Evolutionary conservation across 2,888 invertebrate genomes (phyloP).

Genomic region (Resseliella maxima): DNA sequence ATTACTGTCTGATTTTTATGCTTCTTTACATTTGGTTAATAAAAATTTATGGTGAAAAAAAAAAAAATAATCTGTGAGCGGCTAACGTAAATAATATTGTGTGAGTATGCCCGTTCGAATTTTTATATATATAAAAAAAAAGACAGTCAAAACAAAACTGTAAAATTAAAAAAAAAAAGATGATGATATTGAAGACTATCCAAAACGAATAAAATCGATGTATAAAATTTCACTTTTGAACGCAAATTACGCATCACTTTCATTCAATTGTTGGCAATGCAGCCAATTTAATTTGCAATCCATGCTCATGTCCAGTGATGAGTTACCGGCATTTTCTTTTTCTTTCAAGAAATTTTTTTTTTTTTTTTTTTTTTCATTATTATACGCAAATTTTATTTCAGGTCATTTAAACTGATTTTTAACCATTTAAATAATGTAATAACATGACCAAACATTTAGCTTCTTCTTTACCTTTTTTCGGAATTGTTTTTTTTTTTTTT

Average conservation of each 20-base stretch:
- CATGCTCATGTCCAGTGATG: neutral
- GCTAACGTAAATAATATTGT: neutral
- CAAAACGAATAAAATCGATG: slow-evolving; percentile 1
- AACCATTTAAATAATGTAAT: neutral
- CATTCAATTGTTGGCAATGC: neutral
- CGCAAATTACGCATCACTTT: neutral
- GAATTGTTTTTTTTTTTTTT: too few relatives aligned
- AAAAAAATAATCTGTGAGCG: neutral
- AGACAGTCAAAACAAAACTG: too few relatives aligned
- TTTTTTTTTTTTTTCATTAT: neutral
- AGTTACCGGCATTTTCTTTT: neutral
- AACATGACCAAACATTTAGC: neutral
- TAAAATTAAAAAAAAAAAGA: neutral
- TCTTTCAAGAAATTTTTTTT: neutral
- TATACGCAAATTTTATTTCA: too few relatives aligned
- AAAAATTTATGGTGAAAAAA: neutral
- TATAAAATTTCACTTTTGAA: slow-evolving; percentile 25
- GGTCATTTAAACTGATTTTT: neutral
- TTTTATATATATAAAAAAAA: too few relatives aligned
- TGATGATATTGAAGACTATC: neutral
- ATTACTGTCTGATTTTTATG: neutral
- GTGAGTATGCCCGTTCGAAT: too few relatives aligned
- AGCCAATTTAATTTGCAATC: neutral
- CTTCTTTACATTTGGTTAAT: neutral
- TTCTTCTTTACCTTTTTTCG: neutral